Base-by-base conservation (phyloP, 1,140 invertebrate genomes). In the Sycophaga agraensis region DNA sequence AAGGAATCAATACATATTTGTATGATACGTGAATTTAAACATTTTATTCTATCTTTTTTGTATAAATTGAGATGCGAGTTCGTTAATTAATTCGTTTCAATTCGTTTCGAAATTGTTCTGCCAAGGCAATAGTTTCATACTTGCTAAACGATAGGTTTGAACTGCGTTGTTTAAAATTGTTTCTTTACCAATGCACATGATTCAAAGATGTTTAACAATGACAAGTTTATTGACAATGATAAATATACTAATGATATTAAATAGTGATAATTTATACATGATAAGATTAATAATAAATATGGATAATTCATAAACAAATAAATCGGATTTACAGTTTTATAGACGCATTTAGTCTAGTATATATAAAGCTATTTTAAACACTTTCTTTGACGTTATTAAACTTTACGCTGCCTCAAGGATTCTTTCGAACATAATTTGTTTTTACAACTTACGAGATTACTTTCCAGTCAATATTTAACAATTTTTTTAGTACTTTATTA, bases 321-420 rank as follows among this genome's bases (percentile, higher is more conserved):
- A 49, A 55, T 54, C 16, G 26, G 2, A 35, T 24, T 61, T 61
- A 48, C 17, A 40, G 34, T 26, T 53, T 35, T 60, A 37, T 53
- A 53, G 24, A 48, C 59, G 35, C 39, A 42, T 40, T 55, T 48
- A 49, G 12, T 55, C 35, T 55, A 55, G 31, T 61, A 55, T 61
- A 63, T 63, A 63, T 56, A 63, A 63, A 63, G 53, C 53, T 63
- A 63, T 48, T 56, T 24, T 50, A 61, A 63, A 63, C 53, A 63
- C 60, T 63, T 63, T 63, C 60, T 49, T 56, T 63, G 53, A 63
- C 57, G 51, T 60, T 46, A 43, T 57, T 63, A 63, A 45, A 63
- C 4, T 49, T 40, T 50, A 22, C 5, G n/a, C 48, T 31, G 28
- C 14, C 31, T 55, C 24, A 51, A 63, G 53, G 53, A 63, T 63